phyloP scores from a whole-genome alignment of 2,113 vertebrate genomes.

The Neolamprologus fasciatus region DNA sequence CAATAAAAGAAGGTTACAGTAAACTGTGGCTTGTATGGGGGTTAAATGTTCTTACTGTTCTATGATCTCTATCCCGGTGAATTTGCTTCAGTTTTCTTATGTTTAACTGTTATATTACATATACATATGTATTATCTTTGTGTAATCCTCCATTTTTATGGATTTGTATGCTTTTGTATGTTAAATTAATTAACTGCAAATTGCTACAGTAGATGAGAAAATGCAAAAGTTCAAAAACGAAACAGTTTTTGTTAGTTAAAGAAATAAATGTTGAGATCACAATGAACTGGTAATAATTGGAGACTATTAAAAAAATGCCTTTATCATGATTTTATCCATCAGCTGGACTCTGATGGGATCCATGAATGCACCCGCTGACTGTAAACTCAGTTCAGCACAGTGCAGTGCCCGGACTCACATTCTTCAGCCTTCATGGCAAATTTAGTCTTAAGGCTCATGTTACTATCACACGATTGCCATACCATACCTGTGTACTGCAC shows the following conservation, averaged over 20 bases:
- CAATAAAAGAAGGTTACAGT: background rate
- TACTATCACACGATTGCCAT: conserved; percentile 52
- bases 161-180: background rate
- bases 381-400: conserved; percentile 30
- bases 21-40: background rate
- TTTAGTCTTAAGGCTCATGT: conserved; percentile 53
- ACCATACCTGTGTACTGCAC: conserved; percentile 47
- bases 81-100: background rate
- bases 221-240: background rate
- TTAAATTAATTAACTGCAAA: background rate
- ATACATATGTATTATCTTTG: background rate
- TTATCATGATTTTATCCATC: conserved; percentile 3
- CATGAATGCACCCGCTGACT: conserved; percentile 3
- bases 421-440: conserved; percentile 46
- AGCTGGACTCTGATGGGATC: conserved; percentile 1
- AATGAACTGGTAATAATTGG: background rate
- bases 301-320: background rate
- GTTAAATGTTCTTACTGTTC: background rate
- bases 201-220: background rate
- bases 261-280: background rate
- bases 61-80: background rate
- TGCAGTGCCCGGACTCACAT: conserved; percentile 21
- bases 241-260: background rate
- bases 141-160: background rate
- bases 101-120: background rate